Conservation (phyloP, 2,113 vertebrate species). For the Anhinga anhinga region DNA sequence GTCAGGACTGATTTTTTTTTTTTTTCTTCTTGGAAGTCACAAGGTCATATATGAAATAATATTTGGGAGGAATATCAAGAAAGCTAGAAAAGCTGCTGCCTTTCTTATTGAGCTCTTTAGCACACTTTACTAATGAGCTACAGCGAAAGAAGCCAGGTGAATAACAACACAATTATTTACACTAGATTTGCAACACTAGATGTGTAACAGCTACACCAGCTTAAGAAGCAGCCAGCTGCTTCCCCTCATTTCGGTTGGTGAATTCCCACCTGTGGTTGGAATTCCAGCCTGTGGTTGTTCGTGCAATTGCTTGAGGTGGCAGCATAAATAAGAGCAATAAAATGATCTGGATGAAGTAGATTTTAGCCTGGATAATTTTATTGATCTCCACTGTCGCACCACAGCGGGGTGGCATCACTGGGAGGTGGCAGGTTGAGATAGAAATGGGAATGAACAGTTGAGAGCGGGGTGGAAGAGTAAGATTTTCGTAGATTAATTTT, state of each 20-base stretch:
- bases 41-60: neutral
- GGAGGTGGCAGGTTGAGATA: neutral
- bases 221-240: neutral
- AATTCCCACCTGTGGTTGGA: neutral
- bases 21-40: neutral
- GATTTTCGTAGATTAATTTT: neutral
- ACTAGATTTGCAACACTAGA: neutral
- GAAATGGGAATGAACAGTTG: neutral
- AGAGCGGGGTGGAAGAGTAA: neutral
- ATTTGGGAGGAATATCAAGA: neutral
- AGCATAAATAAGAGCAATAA: neutral
- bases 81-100: neutral
- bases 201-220: neutral
- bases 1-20: neutral
- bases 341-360: neutral
- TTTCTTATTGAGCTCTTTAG: neutral
- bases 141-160: neutral
- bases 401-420: neutral
- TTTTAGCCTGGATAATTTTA: neutral
- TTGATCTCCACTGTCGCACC: neutral
- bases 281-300: neutral
- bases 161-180: neutral
- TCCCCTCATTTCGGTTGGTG: accelerated
- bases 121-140: neutral
- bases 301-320: neutral